These are phyloP conservation scores for Chamaetylas fuelleborni DNA, from an alignment of 2,113 vertebrate species.

Conservation along the genomic window DNA sequence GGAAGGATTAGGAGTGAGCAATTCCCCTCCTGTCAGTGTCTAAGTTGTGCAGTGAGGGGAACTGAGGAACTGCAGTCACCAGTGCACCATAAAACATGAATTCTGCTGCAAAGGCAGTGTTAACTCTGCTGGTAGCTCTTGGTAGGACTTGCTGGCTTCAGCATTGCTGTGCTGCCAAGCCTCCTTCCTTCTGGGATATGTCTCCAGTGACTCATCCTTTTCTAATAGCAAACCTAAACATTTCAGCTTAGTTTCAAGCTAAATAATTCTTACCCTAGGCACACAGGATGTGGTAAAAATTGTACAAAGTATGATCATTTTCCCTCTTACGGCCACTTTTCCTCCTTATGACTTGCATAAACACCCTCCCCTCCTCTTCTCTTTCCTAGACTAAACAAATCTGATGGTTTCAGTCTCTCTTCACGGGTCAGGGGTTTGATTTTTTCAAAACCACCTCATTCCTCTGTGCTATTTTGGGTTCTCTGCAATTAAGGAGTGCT, in stretches of 20 bases:
- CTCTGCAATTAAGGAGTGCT: background rate
- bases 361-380: background rate
- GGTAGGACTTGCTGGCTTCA: background rate
- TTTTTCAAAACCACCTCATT: background rate
- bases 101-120: background rate
- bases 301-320: background rate
- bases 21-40: background rate
- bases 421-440: background rate
- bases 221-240: background rate
- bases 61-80: background rate
- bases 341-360: background rate
- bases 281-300: background rate
- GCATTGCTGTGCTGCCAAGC: background rate
- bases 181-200: background rate
- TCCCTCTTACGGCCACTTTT: background rate
- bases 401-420: background rate
- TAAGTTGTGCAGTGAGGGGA: background rate
- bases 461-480: background rate
- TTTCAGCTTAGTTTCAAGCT: conserved; percentile 3
- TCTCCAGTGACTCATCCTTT: background rate
- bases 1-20: background rate
- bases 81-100: background rate
- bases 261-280: background rate
- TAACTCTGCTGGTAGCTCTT: background rate
- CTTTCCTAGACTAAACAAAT: conserved; percentile 37